Base-by-base conservation (phyloP, 1,140 invertebrate genomes). In the Rhizoglyphus robini region DNA sequence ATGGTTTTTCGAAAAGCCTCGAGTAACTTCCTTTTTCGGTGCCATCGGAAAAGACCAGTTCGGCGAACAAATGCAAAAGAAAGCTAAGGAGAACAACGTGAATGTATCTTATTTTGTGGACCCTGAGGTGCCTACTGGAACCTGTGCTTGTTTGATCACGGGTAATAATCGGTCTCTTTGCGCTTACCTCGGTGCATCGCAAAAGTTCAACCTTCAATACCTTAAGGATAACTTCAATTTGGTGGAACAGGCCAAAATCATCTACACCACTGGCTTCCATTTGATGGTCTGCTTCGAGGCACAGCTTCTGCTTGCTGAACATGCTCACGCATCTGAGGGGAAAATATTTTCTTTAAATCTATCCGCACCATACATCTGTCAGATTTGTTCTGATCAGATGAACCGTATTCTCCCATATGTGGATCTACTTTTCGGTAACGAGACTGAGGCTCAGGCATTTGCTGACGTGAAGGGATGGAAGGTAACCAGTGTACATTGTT, bases 361-460 rank as follows among this genome's bases (percentile, higher is more conserved):
- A 38, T 94, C 90, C 74, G 96, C 96, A 64, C 90, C 94, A 29
- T 99, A 97, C 78, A 82, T 99, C 38, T 87, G 86, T 59, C 83
- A 94, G 76, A 87, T 90, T 74, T 99, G 83, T 76, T 88, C 87
- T 72, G 83, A 91, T 62, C 84, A 84, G 4, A 80, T 98, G 73
- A 82, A 86, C 77, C 77, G 84, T 69, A 83, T 85, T 36, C 75
- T 98, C 71, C 92, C 92, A 0, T 98, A 95, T 76, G 85, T 96
- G 41, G 96, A 99, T 78, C 83, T 97, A 67, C 74, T 99, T 8
- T 97, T 99, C 76, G 93, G 95, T 63, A 99, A 99, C 78, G 93
- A 97, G 80, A 82, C 75, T 30, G 80, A 81, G 72, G 75, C 76
- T 4, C n/a, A 23, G 2, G 67, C 70, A 18, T 72, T 66, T 49